Base-by-base conservation (phyloP, 2,888 invertebrate species). In the Phengaris alcon region DNA sequence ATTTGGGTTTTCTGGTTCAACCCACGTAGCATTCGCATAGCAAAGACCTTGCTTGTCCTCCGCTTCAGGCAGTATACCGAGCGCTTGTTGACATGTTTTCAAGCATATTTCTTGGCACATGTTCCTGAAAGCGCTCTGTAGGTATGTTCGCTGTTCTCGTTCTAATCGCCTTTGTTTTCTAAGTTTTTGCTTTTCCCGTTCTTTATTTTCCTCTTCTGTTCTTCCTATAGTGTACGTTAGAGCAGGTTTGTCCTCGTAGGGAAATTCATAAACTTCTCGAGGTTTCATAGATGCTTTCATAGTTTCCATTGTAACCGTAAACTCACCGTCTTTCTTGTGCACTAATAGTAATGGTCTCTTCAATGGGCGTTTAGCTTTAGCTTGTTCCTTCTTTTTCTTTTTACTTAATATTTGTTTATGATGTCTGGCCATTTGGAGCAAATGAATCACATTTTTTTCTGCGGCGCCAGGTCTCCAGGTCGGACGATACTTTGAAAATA, bases 91-190 rank as follows among this genome's bases (percentile, higher is more conserved):
- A 78, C 93, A 93, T 15, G 93, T 91, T 79, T 90, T 91, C 3
- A 90, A 74, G 79, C 93, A 93, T 77, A 93, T 91, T 68, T 93
- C 92, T 72, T 90, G 80, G 77, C 93, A 93, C 86, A 93, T 87
- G 76, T 93, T 87, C 76, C 79, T 86, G 78, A 93, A 93, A 59
- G 92, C 86, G 75, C 88, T 89, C 78, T 93, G 90, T 77, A 93
- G 88, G 77, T 90, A 93, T 68, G 85, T 82, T 10, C 92, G 87
- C 79, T 92, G 88, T 73, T 84, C 87, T 82, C 90, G 88, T 79
- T 91, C 90, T 2, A 91, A 82, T 10, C 91, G 83, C 78, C 92
- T 86, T 59, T 83, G 84, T n/a, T 80, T 85, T 6, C 91, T 87
- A 75, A 88, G 89, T 78, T 87, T 91, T 80, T 86, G 90, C 81